phyloP scores from a whole-genome alignment of 2,113 vertebrate genomes.

The Pseudorhombus dupliciocellatus region DNA sequence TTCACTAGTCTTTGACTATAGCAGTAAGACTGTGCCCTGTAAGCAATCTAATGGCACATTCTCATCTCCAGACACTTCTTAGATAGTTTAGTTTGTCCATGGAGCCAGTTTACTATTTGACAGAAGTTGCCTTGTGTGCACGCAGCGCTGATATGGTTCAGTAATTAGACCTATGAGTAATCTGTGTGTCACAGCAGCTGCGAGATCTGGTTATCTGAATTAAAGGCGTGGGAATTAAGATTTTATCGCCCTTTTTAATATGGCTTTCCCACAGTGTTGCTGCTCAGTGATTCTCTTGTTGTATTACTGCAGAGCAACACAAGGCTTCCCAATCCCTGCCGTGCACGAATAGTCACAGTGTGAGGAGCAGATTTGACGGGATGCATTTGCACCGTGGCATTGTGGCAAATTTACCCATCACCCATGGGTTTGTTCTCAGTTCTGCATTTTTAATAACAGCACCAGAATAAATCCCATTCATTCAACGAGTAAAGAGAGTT shows the following conservation, averaged over 20 bases:
- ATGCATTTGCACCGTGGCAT: background rate
- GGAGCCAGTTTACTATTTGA: conserved; percentile 24
- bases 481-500: background rate
- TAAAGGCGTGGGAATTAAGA: conserved; percentile 31
- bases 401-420: conserved; percentile 25
- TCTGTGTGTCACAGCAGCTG: conserved; percentile 22
- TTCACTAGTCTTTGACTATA: background rate
- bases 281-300: background rate
- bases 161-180: conserved; percentile 32
- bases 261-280: background rate
- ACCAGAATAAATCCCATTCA: background rate
- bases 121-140: conserved; percentile 20
- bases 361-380: conserved; percentile 3
- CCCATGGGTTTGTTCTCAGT: background rate
- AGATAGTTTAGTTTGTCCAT: conserved; percentile 8
- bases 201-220: conserved; percentile 33
- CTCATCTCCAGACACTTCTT: background rate
- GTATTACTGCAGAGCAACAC: conserved; percentile 9
- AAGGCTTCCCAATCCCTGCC: background rate
- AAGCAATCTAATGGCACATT: conserved; percentile 13
- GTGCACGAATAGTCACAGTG: background rate
- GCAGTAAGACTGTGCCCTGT: background rate
- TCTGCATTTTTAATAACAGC: background rate
- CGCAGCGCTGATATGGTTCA: conserved; percentile 22
- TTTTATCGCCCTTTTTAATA: conserved; percentile 50